Evolutionary conservation across 2,888 invertebrate species (phyloP), one percentile per base, ranked within the genome.

Genomic region (Eupithecia insigniata): DNA sequence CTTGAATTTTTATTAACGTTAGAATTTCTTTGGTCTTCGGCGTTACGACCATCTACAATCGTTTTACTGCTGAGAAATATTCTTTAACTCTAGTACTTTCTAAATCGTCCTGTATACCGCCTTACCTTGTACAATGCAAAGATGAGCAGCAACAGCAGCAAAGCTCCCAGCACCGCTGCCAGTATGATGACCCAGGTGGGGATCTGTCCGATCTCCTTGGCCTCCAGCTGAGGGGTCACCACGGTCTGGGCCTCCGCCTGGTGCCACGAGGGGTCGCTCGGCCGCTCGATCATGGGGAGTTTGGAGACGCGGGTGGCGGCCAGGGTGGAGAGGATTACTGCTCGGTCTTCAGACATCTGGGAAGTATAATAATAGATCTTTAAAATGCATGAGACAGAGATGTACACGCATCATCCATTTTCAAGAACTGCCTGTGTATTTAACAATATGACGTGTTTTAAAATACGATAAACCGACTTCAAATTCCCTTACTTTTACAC

Each of bases 121-220:
- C 61, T 14, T 61, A 98, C 98, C 96, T 97, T 98, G 87, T 98
- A 97, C 0, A 98, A 94, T 69, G 97, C 90, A 86, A 96, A 96
- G 79, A 98, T 96, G 64, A 98, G 94, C 74, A 98, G 90, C 76
- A 98, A 91, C 62, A 98, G 92, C 75, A 98, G 95, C 43, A 98
- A 90, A 0, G 98, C 96, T 6, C 98, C 98, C 4, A 96, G 96
- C 74, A 97, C 96, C 0, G 98, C 98, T 0, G 98, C 97, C 73
- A 98, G 91, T 3, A 98, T 95, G 67, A 98, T 96, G 61, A 98
- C 96, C 98, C 98, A 98, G 68, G 98, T 95, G 0, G 98, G 98
- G 39, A 98, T 96, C 69, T 96, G 86, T 74, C 96, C 96, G 77
- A 96, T 95, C n/a, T 95, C 95, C 67, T 95, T 93, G 62, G 95